Evolutionary conservation across 2,113 vertebrate species (phyloP).

Genomic region (Dasyprocta punctata): DNA sequence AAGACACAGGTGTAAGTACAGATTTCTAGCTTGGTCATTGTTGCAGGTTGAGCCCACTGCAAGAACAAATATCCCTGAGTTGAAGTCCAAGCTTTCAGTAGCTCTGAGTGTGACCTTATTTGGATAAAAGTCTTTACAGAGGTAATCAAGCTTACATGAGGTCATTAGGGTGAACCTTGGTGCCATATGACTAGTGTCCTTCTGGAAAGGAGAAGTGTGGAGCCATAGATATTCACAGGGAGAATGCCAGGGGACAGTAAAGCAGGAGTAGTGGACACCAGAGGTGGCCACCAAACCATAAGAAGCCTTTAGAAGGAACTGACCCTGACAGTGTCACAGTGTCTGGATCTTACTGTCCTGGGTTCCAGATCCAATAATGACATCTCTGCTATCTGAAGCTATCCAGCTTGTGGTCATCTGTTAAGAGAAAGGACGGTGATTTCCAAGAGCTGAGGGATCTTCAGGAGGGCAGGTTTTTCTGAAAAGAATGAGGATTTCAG

Average conservation of each 20-base stretch:
- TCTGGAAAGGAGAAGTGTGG: neutral
- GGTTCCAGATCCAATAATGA: neutral
- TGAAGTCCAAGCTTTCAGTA: neutral
- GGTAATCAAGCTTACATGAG: neutral
- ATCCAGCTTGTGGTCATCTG: neutral
- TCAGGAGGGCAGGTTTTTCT: too few species aligned
- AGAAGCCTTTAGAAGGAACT: neutral
- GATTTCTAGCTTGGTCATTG: neutral
- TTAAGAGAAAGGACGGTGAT: neutral
- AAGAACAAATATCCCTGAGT: neutral
- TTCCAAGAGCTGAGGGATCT: neutral
- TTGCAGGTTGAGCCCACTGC: neutral
- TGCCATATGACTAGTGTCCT: neutral
- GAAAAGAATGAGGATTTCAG: neutral
- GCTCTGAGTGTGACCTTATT: neutral
- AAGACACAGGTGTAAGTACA: neutral
- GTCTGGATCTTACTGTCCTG: neutral
- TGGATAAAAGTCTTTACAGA: neutral
- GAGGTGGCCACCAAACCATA: neutral
- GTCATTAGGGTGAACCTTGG: neutral
- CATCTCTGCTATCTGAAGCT: neutral
- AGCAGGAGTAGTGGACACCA: fast-evolving
- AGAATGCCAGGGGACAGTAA: neutral
- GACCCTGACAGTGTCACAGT: neutral
- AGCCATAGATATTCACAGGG: neutral